A percentile compares a stretch with the other conserved stretches of the same genome.
These are phyloP conservation scores for Drosophila prolongata DNA, from an alignment of 2,888 invertebrate genomes.

Conservation along the genomic window DNA sequence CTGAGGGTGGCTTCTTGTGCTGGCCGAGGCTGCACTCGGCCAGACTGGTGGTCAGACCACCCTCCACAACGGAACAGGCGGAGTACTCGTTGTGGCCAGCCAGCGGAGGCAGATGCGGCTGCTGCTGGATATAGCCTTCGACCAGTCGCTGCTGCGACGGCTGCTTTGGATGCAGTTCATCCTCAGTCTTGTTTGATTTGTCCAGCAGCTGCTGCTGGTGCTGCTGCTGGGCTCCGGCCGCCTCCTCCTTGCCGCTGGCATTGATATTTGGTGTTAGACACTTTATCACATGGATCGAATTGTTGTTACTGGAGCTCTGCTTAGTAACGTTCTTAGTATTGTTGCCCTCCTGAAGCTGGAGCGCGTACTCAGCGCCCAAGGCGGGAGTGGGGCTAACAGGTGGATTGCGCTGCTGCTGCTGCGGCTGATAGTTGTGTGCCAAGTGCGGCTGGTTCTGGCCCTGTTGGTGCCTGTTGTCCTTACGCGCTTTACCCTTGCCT, in stretches of 20 bases:
- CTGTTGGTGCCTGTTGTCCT: slow-evolving; percentile 73
- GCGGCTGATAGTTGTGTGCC: slow-evolving; percentile 46
- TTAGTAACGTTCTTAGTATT: slow-evolving; percentile 79
- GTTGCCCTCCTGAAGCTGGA: slow-evolving; percentile 85
- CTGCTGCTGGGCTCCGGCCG: slow-evolving; percentile 48
- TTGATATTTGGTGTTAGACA: slow-evolving; percentile 84
- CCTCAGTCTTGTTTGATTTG: slow-evolving; percentile 88
- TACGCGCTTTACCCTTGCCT: slow-evolving; percentile 79
- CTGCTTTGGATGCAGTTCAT: slow-evolving; percentile 77
- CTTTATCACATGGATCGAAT: slow-evolving; percentile 85
- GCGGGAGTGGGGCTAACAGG: slow-evolving; percentile 72
- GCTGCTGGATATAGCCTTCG: slow-evolving; percentile 54
- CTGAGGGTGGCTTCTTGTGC: slow-evolving; percentile 75
- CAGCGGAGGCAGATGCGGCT: slow-evolving; percentile 47
- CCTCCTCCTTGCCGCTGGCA: slow-evolving; percentile 68
- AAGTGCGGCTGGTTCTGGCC: slow-evolving; percentile 54
- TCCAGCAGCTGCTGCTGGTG: slow-evolving; percentile 86
- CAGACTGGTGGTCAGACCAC: slow-evolving; percentile 85
- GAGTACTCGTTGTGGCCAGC: slow-evolving; percentile 51
- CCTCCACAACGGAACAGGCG: slow-evolving; percentile 76
- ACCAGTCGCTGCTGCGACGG: slow-evolving; percentile 51
- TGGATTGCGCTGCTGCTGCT: slow-evolving; percentile 55
- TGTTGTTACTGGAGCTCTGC: slow-evolving; percentile 82
- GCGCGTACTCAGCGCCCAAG: slow-evolving; percentile 66
- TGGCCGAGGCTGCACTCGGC: slow-evolving; percentile 76